Percentiles rank a stretch among this genome's conserved stretches.
phyloP scores from a whole-genome alignment of 2,797 vertebrate genomes.

The Microctenopoma stevenorrisi region DNA sequence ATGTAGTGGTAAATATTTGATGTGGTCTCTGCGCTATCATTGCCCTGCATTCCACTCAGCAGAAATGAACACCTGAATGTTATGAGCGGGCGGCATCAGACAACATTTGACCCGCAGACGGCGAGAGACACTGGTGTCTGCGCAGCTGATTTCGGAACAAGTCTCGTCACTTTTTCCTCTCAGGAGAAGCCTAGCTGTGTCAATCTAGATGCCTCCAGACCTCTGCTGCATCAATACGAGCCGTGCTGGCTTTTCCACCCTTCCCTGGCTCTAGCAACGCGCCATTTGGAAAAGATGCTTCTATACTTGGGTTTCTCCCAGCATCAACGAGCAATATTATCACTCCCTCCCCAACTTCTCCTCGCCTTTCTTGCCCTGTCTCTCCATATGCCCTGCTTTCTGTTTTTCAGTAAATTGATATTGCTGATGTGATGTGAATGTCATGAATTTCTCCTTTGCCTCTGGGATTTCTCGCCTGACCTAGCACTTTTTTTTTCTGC shows the following conservation, averaged over 20 bases:
- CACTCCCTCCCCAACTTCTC: slow-evolving; percentile 16
- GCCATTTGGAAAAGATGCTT: slow-evolving; percentile 59
- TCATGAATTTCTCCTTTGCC: slow-evolving; percentile 57
- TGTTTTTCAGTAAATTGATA: slow-evolving; percentile 69
- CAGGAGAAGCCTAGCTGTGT: slow-evolving; percentile 50
- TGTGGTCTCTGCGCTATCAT: slow-evolving; percentile 60
- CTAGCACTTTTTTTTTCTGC: slow-evolving; percentile 53
- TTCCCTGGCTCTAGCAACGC: slow-evolving; percentile 34
- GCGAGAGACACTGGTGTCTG: slow-evolving; percentile 39
- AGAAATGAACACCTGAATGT: slow-evolving; percentile 63
- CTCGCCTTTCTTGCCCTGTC: slow-evolving; percentile 35
- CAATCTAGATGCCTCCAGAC: slow-evolving; percentile 56
- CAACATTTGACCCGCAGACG: slow-evolving; percentile 39
- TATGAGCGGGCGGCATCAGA: slow-evolving; percentile 32
- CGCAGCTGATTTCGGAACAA: slow-evolving; percentile 59
- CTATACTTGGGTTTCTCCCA: slow-evolving; percentile 52
- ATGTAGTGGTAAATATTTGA: slow-evolving; percentile 83
- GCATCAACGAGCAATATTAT: slow-evolving; percentile 51
- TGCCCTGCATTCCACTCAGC: slow-evolving; percentile 66
- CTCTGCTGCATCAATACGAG: slow-evolving; percentile 58
- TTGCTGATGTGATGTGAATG: slow-evolving; percentile 68
- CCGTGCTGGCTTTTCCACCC: slow-evolving; percentile 26
- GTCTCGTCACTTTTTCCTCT: slow-evolving; percentile 63
- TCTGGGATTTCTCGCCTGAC: slow-evolving; percentile 64
- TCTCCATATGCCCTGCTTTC: slow-evolving; percentile 24